These are phyloP conservation scores for Mobula hypostoma DNA, from an alignment of 2,113 vertebrate genomes.

Conservation along the genomic window DNA sequence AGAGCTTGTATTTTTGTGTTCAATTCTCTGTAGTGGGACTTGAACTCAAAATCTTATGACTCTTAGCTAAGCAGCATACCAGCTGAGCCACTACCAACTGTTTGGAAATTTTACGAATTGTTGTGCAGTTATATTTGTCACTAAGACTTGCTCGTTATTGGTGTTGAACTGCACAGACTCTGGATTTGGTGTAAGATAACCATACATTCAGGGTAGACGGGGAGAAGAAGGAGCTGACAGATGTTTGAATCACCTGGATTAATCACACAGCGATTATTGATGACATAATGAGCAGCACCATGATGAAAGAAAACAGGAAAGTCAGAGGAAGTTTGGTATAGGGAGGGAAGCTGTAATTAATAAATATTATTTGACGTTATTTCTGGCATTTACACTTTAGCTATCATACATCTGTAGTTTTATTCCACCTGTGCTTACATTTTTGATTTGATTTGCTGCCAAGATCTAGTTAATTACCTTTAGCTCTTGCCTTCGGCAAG, in stretches of 20 bases:
- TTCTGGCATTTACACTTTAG: not conserved
- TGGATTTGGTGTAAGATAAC: not conserved
- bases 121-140: not conserved
- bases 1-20: too few species aligned
- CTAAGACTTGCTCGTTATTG: not conserved
- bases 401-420: not conserved
- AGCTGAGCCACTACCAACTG: too few species aligned
- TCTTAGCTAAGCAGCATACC: too few species aligned
- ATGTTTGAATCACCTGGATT: not conserved
- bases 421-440: not conserved
- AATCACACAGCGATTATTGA: not conserved
- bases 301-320: not conserved
- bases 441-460: conserved; percentile 30
- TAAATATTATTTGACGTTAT: not conserved
- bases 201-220: not conserved
- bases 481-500: conserved; percentile 9
- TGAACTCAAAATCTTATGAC: too few species aligned
- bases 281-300: not conserved
- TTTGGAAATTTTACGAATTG: too few species aligned
- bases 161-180: not conserved
- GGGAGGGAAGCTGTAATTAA: not conserved
- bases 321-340: not conserved
- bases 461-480: conserved; percentile 7
- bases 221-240: not conserved
- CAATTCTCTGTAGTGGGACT: too few species aligned